Evolutionary conservation across 2,797 vertebrate species (phyloP).

Genomic region (Neosilurus mollespiculum): DNA sequence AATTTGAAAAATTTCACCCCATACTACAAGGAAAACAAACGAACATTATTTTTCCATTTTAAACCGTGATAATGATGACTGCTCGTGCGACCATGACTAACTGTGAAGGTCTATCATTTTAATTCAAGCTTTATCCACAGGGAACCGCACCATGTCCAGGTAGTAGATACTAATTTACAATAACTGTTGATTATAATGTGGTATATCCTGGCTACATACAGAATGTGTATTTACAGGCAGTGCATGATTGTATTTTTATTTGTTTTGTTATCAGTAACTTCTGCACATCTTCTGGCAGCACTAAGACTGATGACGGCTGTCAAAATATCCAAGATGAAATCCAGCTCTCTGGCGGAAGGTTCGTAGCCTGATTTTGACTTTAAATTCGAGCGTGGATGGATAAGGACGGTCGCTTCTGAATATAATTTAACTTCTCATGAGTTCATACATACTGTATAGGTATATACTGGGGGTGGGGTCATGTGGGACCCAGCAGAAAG

Average conservation of each 20-base stretch:
- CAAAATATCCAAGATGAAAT: neutral
- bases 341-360: conserved; percentile 9
- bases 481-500: neutral
- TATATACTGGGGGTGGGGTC: neutral
- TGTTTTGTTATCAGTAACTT: neutral
- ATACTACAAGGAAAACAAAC: no score
- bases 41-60: no score
- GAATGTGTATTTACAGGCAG: neutral
- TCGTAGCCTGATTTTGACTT: neutral
- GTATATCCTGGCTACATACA: neutral
- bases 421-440: neutral
- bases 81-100: no score
- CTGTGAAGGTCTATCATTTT: no score
- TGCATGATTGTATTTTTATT: neutral
- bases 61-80: no score
- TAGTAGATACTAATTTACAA: no score
- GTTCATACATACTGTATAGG: neutral
- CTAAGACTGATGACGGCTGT: conserved; percentile 14
- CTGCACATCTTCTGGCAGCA: conserved; percentile 5
- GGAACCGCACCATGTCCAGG: no score
- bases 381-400: neutral
- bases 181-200: no score
- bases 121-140: no score
- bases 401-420: neutral
- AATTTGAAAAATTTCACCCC: no score